A percentile compares a stretch with the other conserved stretches of the same genome.
phyloP scores from a whole-genome alignment of 37 sponge, comb jelly and placozoan species.

The Tethya wilhelma region DNA sequence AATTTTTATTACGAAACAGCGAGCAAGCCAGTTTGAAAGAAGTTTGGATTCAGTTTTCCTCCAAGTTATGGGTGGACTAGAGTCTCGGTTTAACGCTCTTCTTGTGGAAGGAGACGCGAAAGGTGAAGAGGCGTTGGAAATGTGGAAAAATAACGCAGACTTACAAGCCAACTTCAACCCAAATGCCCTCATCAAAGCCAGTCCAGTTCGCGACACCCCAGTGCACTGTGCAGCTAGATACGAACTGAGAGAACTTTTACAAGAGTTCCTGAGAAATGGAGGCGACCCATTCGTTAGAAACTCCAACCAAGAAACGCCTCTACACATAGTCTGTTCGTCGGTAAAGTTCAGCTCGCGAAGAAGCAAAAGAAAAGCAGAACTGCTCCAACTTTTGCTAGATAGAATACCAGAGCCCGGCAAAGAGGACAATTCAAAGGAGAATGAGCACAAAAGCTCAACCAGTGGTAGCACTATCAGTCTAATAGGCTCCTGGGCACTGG shows the following conservation, averaged over 20 bases:
- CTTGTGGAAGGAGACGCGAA: conserved; percentile 46
- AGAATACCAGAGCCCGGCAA: too few species aligned
- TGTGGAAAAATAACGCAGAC: conserved; percentile 44
- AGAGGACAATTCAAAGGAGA: too few species aligned
- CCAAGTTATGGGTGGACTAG: conserved; percentile 54
- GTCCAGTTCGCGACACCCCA: conserved; percentile 55
- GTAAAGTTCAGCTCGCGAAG: conserved; percentile 28
- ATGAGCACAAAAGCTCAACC: too few species aligned
- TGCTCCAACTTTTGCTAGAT: conserved; percentile 53
- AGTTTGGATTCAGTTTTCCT: too few species aligned
- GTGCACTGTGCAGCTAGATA: conserved; percentile 55
- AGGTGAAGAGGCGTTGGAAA: conserved; percentile 28
- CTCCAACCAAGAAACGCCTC: conserved; percentile 62
- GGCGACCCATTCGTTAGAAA: conserved; percentile 67
- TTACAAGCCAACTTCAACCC: conserved; percentile 45
- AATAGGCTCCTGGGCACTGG: too few species aligned
- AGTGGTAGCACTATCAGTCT: too few species aligned
- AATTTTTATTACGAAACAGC: too few species aligned
- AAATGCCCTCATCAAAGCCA: conserved; percentile 47
- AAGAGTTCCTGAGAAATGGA: conserved; percentile 45
- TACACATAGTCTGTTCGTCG: conserved; percentile 72
- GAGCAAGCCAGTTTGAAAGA: too few species aligned
- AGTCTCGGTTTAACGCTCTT: conserved; percentile 40
- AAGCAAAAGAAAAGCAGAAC: conserved; percentile 36
- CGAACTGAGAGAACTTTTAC: conserved; percentile 38